A percentile compares a stretch with the other conserved stretches of the same genome.
Conservation (phyloP, 2,797 vertebrate species). For the Enteromius unitaeniatus region DNA sequence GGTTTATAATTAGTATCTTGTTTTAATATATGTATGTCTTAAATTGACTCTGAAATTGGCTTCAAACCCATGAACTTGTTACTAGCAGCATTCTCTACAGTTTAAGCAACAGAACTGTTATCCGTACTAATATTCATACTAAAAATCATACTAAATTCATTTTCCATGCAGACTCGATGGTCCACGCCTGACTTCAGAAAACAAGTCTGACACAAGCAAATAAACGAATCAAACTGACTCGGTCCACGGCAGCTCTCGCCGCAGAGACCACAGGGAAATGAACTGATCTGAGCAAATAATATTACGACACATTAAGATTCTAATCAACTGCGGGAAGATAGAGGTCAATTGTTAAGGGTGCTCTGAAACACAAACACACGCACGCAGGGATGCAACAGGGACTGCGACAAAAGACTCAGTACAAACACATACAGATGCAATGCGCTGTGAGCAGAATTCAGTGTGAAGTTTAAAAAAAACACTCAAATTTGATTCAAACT, state of each 20-base stretch:
- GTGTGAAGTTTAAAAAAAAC: background rate
- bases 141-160: background rate
- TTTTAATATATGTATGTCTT: background rate
- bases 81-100: background rate
- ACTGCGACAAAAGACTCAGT: constrained; percentile 34
- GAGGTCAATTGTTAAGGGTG: constrained; percentile 37
- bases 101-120: background rate
- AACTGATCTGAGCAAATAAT: constrained; percentile 46
- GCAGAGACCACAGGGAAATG: constrained; percentile 35
- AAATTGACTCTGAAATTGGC: background rate
- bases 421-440: background rate
- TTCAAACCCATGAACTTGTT: background rate
- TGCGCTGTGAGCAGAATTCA: constrained; percentile 1
- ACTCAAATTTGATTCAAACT: background rate
- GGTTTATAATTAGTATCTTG: too few relatives aligned
- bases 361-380: constrained; percentile 31
- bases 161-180: constrained; percentile 15
- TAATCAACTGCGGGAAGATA: constrained; percentile 42
- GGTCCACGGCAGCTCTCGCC: background rate
- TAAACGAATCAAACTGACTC: background rate
- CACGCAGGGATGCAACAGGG: constrained; percentile 12
- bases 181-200: background rate
- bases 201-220: background rate
- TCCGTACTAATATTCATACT: background rate
- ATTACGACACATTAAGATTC: constrained; percentile 44